phyloP scores from a whole-genome alignment of 2,888 invertebrate species.

The Agonum fuliginosum region DNA sequence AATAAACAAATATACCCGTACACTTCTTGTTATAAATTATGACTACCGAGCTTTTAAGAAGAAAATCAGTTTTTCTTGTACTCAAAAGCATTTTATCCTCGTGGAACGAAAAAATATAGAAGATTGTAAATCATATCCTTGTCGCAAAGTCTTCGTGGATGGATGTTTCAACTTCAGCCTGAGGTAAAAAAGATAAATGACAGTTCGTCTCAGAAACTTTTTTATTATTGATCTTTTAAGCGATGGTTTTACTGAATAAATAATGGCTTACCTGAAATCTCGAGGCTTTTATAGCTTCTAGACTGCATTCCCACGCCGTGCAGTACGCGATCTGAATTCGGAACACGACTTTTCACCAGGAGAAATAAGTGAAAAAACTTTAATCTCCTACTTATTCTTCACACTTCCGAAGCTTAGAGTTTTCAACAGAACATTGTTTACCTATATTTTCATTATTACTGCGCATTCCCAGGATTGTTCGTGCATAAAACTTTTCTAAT shows the following conservation, averaged over 20 bases:
- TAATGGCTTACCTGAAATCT: slow-evolving; percentile 49
- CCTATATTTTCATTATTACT: slow-evolving; percentile 6
- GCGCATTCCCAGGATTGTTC: not conserved
- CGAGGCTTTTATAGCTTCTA: slow-evolving; percentile 40
- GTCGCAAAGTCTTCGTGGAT: not conserved
- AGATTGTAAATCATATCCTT: slow-evolving; percentile 29
- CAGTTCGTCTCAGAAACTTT: slow-evolving; percentile 37
- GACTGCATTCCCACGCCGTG: slow-evolving; percentile 38
- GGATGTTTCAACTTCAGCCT: slow-evolving; percentile 5
- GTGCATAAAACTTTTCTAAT: not conserved
- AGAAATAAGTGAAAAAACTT: slow-evolving; percentile 27
- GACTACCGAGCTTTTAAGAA: too few relatives aligned
- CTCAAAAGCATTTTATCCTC: not conserved
- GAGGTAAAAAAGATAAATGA: slow-evolving; percentile 47
- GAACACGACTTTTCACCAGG: slow-evolving; percentile 12
- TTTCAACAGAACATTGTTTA: not conserved
- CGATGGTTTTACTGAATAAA: slow-evolving; percentile 49
- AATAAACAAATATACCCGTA: too few relatives aligned
- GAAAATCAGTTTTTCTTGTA: not conserved
- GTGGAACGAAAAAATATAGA: not conserved
- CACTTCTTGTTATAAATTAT: too few relatives aligned
- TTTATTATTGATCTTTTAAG: slow-evolving; percentile 51
- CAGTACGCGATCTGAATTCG: slow-evolving; percentile 40
- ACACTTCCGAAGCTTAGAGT: not conserved
- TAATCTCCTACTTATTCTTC: slow-evolving; percentile 8